Evolutionary conservation across 1,140 invertebrate genomes (phyloP), one percentile per base, ranked within the genome.

Genomic region (Danaus plexippus): DNA sequence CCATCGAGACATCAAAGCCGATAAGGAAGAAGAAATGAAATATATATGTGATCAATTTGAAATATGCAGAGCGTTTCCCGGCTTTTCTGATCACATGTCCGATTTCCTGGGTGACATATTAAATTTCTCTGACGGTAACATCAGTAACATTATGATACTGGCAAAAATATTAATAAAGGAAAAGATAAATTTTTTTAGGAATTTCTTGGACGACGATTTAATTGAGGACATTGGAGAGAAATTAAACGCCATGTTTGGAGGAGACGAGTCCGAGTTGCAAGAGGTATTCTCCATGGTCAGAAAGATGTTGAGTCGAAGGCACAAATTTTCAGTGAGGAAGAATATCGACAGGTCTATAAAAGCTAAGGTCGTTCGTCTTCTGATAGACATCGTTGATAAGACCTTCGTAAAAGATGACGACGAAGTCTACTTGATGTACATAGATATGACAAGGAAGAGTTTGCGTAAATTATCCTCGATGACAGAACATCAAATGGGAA

Each of bases 371-470:
- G 12, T 50, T 8, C 32, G n/a, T 11, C 56, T 63, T 32, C 49
- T 63, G 12, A 43, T 63, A 11, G 53, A 63, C 15, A 56, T 63
- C 6, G 49, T 63, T 9, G 49, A 63, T 18, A 56, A 53, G 47
- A 11, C 56, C 1, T 59, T 63, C 47, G 46, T 56, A 11, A 22
- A 43, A 22, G 15, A 48, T 1, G 55, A 57, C 32, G 53, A 48
- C 43, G 56, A 59, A 9, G 9, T 59, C 11, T n/a, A 59, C 11
- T 11, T 42, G n/a, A 54, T 59, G 12, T 44, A 44, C 49, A 52
- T 63, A 10, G 53, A 56, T 48, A 55, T 54, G 2, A 12, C 43
- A 11, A n/a, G 54, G 10, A 45, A 52, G 45, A 15, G 7, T 11
- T 44, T 63, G 9, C 9, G 9, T 8, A 47, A 54, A 18, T 52